Base-by-base conservation (phyloP, 2,888 invertebrate genomes). In the Pocota personata region DNA sequence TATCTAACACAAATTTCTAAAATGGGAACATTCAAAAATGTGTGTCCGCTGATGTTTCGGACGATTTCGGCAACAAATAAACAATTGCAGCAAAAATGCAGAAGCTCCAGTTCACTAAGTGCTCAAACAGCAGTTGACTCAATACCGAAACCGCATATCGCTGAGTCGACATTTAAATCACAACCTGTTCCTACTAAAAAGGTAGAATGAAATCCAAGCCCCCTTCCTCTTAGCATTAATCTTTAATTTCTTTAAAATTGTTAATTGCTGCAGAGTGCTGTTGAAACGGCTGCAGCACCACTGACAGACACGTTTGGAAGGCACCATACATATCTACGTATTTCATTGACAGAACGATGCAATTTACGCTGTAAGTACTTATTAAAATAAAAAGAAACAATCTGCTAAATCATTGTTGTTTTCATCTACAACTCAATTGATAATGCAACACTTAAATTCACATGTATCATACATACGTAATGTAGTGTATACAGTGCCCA, bases 341-440 rank as follows among this genome's bases (percentile, higher is more conserved):
- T 99, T 89, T 99, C 99, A 0, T 93, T 99, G 66, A 98, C 98
- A 0, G 99, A 99, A 93, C 94, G 96, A 87, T 99, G 99, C 92
- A 99, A 99, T 93, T 94, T 99, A 88, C 94, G 99, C 94, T 99
- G 99, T 98, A 94, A 95, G 96, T 94, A 83, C 10, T n/a, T 12
- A 35, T 3, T 55, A 19, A 30, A 30, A 3, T 43, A 43, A 62
- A 24, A 46, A 24, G 4, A 24, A 24, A 24, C 4, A 3, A 24
- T n/a, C n/a, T 37, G n/a, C 12, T n/a, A 35, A 32, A 6, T 32
- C 7, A 27, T 40, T 60, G 19, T 46, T 16, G 0, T 27, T 37
- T 21, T 30, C 27, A 37, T 48, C 12, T 24, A 4, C 8, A 19
- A 8, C 14, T 21, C 12, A 58, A 27, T 32, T 21, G 32, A 75